phyloP scores from a whole-genome alignment of 1,140 invertebrate genomes.

The Drosophila jambulina region DNA sequence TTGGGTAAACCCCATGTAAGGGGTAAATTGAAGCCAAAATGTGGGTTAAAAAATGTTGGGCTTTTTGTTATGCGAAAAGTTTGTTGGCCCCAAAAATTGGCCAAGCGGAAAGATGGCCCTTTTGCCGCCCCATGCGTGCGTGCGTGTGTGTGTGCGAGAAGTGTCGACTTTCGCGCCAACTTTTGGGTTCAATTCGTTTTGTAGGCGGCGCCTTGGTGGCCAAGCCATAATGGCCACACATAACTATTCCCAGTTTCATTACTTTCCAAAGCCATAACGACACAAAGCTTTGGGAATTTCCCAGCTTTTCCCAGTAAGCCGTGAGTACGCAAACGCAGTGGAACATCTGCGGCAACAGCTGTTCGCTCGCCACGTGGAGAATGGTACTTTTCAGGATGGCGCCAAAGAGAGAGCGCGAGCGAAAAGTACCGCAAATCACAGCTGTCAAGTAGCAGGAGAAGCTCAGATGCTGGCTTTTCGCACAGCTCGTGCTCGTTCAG shows the following conservation, averaged over 20 bases:
- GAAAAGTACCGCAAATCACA: conserved; percentile 59
- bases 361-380: conserved; percentile 57
- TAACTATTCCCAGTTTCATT: conserved; percentile 42
- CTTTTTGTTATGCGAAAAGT: conserved; percentile 33
- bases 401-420: conserved; percentile 56
- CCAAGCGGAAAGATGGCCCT: conserved; percentile 19
- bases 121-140: background rate
- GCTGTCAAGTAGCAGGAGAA: conserved; percentile 60
- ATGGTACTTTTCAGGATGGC: conserved; percentile 44
- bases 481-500: conserved; percentile 38
- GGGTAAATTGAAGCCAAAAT: conserved; percentile 6
- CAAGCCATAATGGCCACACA: conserved; percentile 16
- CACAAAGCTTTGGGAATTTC: conserved; percentile 13
- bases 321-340: conserved; percentile 11
- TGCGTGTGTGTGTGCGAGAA: background rate
- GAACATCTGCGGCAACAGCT: conserved; percentile 53
- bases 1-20: background rate
- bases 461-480: conserved; percentile 65
- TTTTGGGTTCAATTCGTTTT: conserved; percentile 23
- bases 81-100: conserved; percentile 28
- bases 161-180: conserved; percentile 58
- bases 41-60: conserved; percentile 23
- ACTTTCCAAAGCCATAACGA: conserved; percentile 48
- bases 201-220: conserved; percentile 9
- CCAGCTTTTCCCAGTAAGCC: background rate